Base-by-base conservation (phyloP, 2,113 vertebrate species). In the Proterorhinus semilunaris region DNA sequence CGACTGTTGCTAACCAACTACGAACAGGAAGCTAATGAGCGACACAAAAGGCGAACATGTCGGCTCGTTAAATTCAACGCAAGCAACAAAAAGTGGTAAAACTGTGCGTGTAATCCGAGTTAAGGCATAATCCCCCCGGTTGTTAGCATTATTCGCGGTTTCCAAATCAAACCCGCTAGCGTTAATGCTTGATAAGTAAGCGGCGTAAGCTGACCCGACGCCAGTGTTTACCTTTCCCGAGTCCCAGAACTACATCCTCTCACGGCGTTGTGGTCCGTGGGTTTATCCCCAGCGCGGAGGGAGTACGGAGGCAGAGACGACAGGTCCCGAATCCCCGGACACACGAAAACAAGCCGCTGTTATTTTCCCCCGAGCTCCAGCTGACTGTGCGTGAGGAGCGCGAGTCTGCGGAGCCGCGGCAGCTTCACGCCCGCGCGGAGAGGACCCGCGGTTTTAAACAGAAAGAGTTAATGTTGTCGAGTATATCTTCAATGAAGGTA, bases 131-230 rank as follows among this genome's bases (percentile, higher is more conserved):
- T 52, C 0, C 8, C 7, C 16, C 45, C 36, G 50, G 4, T 5
- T 44, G 8, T 27, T 50, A 48, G 43, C 27, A 36, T 63, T 48
- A 15, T 4, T 27, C 17, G 66, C 27, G 13, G 45, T 9, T 2
- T 44, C 27, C 42, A 16, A 45, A 61, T 7, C 58, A n/a, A 61
- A 1, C 53, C 49, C 59, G 48, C 58, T 61, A 65, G 67, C 77
- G 67, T 61, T 48, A 42, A 71, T 42, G 3, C 51, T 50, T 50
- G 72, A 76, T 74, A 70, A 84, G 49, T 71, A 74, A 61, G 76
- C 62, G 74, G 54, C 61, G 15, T 13, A 48, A 62, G 87, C 86
- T 86, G 85, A 77, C n/a, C 68, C 71, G 82, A 86, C 53, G 68
- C 74, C 81, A 3, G 27, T 36, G 27, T 36, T 80, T 66, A 80